phyloP scores from a whole-genome alignment of 1,140 invertebrate genomes.

The Caenorhabditis tropicalis region DNA sequence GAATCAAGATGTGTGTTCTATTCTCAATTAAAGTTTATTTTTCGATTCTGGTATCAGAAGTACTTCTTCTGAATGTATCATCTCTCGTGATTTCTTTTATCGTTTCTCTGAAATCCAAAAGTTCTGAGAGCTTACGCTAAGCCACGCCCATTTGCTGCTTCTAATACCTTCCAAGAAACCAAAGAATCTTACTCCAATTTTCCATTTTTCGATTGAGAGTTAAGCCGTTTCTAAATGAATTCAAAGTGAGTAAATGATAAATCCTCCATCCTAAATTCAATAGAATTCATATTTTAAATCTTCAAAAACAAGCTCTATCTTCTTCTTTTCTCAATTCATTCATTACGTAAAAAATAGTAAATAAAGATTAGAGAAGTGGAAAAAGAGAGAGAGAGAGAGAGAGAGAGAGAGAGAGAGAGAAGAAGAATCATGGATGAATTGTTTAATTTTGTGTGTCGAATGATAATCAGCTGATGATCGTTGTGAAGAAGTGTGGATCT shows the following conservation, averaged over 20 bases:
- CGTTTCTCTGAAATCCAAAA: too few species aligned
- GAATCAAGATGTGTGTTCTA: too few species aligned
- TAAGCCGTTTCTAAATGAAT: neutral
- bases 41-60: too few species aligned
- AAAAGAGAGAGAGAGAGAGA: too few species aligned
- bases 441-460: neutral
- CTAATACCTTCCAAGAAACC: too few species aligned
- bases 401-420: neutral
- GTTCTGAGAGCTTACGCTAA: too few species aligned
- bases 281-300: neutral
- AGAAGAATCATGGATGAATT: neutral
- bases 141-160: too few species aligned
- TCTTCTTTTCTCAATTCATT: neutral
- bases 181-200: too few species aligned
- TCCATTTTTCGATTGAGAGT: neutral
- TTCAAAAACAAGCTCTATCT: constrained; percentile 5
- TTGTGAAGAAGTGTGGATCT: neutral
- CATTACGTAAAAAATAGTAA: constrained; percentile 29
- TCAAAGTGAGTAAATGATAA: neutral
- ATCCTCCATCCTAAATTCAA: neutral
- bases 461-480: constrained; percentile 26
- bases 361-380: constrained; percentile 30
- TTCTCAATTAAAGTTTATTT: too few species aligned
- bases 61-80: too few species aligned
- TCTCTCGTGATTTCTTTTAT: too few species aligned